These are phyloP conservation scores for human DNA, from an alignment of 2,113 vertebrate species.

Conservation along the genomic window DNA sequence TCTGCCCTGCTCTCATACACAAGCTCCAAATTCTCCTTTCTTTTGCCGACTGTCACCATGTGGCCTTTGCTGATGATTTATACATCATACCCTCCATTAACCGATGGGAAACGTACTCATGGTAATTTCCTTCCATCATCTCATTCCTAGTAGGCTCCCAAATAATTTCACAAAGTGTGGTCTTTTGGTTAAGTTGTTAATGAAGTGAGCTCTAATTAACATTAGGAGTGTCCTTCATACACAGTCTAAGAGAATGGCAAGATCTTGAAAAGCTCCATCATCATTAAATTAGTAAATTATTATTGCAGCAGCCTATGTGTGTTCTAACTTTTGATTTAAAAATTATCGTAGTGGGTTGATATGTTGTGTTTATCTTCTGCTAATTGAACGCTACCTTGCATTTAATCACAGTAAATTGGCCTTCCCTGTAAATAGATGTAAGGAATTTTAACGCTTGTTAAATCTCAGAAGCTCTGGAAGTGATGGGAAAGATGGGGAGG, in stretches of 20 bases:
- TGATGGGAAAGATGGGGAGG: neutral
- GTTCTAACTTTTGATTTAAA: slow-evolving; percentile 76
- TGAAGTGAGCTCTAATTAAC: slow-evolving; percentile 72
- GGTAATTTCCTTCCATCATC: slow-evolving; percentile 68
- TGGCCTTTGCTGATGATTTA: slow-evolving; percentile 72
- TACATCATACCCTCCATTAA: slow-evolving; percentile 63
- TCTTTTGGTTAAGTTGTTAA: slow-evolving; percentile 77
- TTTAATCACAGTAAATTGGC: slow-evolving; percentile 77
- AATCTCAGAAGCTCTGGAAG: slow-evolving; percentile 31
- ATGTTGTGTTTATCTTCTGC: slow-evolving; percentile 70
- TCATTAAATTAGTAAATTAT: slow-evolving; percentile 70
- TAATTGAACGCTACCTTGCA: slow-evolving; percentile 76
- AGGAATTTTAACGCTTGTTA: slow-evolving; percentile 62
- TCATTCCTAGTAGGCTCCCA: slow-evolving; percentile 61
- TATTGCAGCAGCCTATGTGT: slow-evolving; percentile 38
- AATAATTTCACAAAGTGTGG: slow-evolving; percentile 69
- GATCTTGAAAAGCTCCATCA: slow-evolving; percentile 63
- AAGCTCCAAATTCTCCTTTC: slow-evolving; percentile 4
- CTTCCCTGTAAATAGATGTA: slow-evolving; percentile 66
- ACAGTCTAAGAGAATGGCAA: slow-evolving; percentile 51
- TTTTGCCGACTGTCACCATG: slow-evolving; percentile 61
- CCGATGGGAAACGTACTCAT: slow-evolving; percentile 54
- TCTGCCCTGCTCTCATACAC: neutral
- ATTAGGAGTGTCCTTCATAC: slow-evolving; percentile 62
- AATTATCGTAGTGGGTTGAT: slow-evolving; percentile 66